These are phyloP conservation scores for Sarcophaga caerulescens DNA, from an alignment of 2,888 invertebrate genomes.

Conservation along the genomic window DNA sequence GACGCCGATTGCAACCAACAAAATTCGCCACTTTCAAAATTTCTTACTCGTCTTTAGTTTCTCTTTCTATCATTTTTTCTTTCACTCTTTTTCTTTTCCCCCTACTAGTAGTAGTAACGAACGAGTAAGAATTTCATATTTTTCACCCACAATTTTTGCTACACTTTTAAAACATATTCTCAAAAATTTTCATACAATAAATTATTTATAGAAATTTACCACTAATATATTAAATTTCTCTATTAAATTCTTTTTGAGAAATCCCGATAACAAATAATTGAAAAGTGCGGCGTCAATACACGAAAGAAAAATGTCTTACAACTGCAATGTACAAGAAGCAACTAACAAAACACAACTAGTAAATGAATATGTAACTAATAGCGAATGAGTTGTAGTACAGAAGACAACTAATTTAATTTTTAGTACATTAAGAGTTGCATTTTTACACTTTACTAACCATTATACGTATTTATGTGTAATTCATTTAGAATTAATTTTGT, in stretches of 20 bases:
- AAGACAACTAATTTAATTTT: slow-evolving; percentile 11
- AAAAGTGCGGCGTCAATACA: slow-evolving; percentile 44
- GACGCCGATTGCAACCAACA: slow-evolving; percentile 75
- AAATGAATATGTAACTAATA: slow-evolving; percentile 48
- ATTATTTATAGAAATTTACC: slow-evolving; percentile 48
- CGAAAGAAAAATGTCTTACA: slow-evolving; percentile 61
- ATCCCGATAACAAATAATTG: slow-evolving; percentile 29
- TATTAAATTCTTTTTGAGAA: slow-evolving; percentile 27
- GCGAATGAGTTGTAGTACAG: slow-evolving; percentile 62
- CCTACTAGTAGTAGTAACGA: slow-evolving; percentile 3
- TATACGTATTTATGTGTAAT: no score
- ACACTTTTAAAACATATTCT: background rate
- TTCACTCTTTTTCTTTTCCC: slow-evolving; percentile 50
- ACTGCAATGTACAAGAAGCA: slow-evolving; percentile 63
- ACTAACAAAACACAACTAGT: slow-evolving; percentile 41
- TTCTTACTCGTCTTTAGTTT: slow-evolving; percentile 55
- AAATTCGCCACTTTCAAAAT: slow-evolving; percentile 66
- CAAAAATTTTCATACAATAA: background rate
- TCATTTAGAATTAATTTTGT: no score
- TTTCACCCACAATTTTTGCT: slow-evolving; percentile 45
- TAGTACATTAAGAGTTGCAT: slow-evolving; percentile 32
- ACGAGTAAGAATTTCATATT: slow-evolving; percentile 20
- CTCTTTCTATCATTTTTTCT: slow-evolving; percentile 39
- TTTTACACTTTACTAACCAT: background rate
- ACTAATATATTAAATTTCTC: slow-evolving; percentile 34